Percentiles rank a stretch among this genome's conserved stretches.
Conservation (phyloP, 1,140 invertebrate species). For the Nilaparvata lugens region DNA sequence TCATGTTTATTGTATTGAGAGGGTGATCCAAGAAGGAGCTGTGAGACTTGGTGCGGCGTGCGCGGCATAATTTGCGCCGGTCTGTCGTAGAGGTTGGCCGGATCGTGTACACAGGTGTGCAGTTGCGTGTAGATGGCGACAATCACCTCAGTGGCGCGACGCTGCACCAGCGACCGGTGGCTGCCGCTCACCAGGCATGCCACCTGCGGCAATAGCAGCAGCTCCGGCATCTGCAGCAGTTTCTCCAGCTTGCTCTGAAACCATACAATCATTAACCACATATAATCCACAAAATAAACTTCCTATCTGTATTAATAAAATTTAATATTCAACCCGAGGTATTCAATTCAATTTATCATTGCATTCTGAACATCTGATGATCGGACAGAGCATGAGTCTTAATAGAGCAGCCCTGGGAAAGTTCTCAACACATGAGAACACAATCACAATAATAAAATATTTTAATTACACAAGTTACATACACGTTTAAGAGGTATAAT, state of each 20-base stretch:
- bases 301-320: too few relatives aligned
- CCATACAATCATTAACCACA: conserved; percentile 21
- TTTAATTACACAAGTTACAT: too few relatives aligned
- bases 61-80: conserved; percentile 56
- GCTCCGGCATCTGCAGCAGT: conserved; percentile 68
- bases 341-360: too few relatives aligned
- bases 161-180: conserved; percentile 65
- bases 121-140: conserved; percentile 82
- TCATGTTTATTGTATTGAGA: too few relatives aligned
- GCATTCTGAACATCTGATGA: too few relatives aligned
- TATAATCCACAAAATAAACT: too few relatives aligned
- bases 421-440: too few relatives aligned
- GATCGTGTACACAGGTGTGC: conserved; percentile 65
- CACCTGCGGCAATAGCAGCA: conserved; percentile 73
- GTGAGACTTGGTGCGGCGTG: conserved; percentile 65
- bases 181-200: conserved; percentile 67
- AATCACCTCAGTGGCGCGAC: conserved; percentile 74
- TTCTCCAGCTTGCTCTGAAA: conserved; percentile 66
- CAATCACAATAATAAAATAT: too few relatives aligned
- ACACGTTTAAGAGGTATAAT: too few relatives aligned
- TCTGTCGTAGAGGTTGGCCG: conserved; percentile 67
- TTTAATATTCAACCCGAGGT: too few relatives aligned
- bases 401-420: too few relatives aligned
- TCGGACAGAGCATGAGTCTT: too few relatives aligned
- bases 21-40: conserved; percentile 33